phyloP scores from a whole-genome alignment of 1,140 invertebrate genomes.

The Bemisia tabaci region DNA sequence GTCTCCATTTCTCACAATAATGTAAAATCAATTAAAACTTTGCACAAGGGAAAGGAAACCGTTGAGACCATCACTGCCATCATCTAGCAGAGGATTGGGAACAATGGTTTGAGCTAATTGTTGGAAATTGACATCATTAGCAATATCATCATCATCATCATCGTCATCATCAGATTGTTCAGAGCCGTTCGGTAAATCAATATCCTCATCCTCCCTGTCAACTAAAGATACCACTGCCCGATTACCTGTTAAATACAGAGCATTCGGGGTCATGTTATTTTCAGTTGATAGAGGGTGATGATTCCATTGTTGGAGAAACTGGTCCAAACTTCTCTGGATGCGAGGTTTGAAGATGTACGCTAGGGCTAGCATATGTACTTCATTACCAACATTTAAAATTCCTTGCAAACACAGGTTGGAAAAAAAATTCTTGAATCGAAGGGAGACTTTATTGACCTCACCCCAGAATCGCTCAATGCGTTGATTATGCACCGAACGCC shows the following conservation, averaged over 20 bases:
- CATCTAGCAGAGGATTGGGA: no score
- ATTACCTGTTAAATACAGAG: neutral
- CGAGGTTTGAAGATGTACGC: neutral
- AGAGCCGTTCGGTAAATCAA: no score
- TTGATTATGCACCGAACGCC: neutral
- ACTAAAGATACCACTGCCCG: no score
- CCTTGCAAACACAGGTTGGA: neutral
- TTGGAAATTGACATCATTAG: no score
- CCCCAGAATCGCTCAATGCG: neutral
- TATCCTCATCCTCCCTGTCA: no score
- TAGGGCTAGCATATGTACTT: neutral
- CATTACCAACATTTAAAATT: neutral
- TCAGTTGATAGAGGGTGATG: neutral
- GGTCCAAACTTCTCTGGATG: neutral
- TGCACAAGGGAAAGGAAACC: no score
- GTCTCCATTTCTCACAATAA: no score
- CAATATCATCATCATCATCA: no score
- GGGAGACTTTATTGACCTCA: neutral
- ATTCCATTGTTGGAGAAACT: neutral
- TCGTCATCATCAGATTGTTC: no score
- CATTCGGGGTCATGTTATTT: neutral
- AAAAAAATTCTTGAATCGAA: neutral
- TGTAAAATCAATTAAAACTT: no score
- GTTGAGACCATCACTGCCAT: no score
- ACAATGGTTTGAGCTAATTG: no score